A percentile compares a stretch with the other conserved stretches of the same genome.
Conservation (phyloP, 2,888 invertebrate genomes). For the Drosophila paramelanica region DNA sequence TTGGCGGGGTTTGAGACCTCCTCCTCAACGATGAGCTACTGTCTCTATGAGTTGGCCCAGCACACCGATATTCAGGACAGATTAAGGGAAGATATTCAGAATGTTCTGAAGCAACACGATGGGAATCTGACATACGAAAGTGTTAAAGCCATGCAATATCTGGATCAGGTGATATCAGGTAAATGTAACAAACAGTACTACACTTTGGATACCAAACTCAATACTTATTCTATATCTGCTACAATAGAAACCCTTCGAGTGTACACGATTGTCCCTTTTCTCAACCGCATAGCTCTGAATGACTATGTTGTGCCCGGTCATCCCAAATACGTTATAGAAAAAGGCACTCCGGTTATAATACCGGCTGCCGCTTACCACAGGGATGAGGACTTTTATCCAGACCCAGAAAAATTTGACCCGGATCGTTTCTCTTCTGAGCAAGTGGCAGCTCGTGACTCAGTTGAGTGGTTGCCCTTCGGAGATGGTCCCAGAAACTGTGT, state of each 20-base stretch:
- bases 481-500: slow-evolving; percentile 83
- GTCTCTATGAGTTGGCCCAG: slow-evolving; percentile 85
- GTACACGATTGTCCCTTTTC: slow-evolving; percentile 86
- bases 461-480: slow-evolving; percentile 82
- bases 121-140: slow-evolving; percentile 84
- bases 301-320: slow-evolving; percentile 86
- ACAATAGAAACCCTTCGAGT: slow-evolving; percentile 86
- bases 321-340: slow-evolving; percentile 85
- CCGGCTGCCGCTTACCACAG: slow-evolving; percentile 86
- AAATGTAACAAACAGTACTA: not conserved
- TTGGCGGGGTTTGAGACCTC: slow-evolving; percentile 87
- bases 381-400: slow-evolving; percentile 85
- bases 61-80: slow-evolving; percentile 85
- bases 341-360: slow-evolving; percentile 71
- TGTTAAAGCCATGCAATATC: slow-evolving; percentile 84
- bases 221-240: not conserved
- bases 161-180: slow-evolving; percentile 86
- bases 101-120: slow-evolving; percentile 80
- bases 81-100: slow-evolving; percentile 84
- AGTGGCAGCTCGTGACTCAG: slow-evolving; percentile 85
- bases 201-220: not conserved
- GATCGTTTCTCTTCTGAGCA: slow-evolving; percentile 87
- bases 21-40: slow-evolving; percentile 85
- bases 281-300: slow-evolving; percentile 86
- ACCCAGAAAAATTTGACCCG: slow-evolving; percentile 88